These are phyloP conservation scores for Allobates femoralis DNA, from an alignment of 2,797 vertebrate genomes.

Conservation along the genomic window DNA sequence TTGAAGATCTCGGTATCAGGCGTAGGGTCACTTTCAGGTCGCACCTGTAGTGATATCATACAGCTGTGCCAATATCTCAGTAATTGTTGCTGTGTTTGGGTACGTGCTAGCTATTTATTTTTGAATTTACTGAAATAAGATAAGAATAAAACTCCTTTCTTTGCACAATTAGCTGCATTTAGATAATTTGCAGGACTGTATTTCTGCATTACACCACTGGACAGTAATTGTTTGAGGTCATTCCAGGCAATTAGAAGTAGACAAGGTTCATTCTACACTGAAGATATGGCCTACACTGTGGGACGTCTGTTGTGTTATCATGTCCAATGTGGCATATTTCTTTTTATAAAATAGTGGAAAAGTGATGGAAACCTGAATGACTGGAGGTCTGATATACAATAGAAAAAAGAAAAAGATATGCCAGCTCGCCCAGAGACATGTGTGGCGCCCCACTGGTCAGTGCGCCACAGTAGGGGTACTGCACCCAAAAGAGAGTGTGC, in stretches of 20 bases:
- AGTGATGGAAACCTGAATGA: too few relatives aligned
- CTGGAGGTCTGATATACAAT: too few relatives aligned
- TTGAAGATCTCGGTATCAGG: neutral
- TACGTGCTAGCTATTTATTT: neutral
- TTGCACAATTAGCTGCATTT: neutral
- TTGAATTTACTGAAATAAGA: neutral
- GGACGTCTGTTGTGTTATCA: too few relatives aligned
- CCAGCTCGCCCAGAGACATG: too few relatives aligned
- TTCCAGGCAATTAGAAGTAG: neutral
- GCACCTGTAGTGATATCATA: slow-evolving; percentile 5
- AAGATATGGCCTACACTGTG: too few relatives aligned
- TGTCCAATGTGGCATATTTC: too few relatives aligned
- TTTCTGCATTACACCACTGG: neutral
- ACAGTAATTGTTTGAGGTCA: neutral
- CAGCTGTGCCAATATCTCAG: neutral
- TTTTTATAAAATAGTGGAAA: too few relatives aligned
- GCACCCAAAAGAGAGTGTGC: too few relatives aligned
- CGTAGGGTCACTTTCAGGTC: slow-evolving; percentile 4
- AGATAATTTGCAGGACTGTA: neutral
- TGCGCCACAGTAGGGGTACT: too few relatives aligned
- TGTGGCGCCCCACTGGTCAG: too few relatives aligned
- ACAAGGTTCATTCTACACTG: too few relatives aligned
- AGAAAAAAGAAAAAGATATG: too few relatives aligned
- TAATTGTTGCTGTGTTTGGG: neutral
- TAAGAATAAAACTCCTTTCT: slow-evolving; percentile 1